Base-by-base conservation (phyloP, 2,888 invertebrate species). In the Anaspis maculata region DNA sequence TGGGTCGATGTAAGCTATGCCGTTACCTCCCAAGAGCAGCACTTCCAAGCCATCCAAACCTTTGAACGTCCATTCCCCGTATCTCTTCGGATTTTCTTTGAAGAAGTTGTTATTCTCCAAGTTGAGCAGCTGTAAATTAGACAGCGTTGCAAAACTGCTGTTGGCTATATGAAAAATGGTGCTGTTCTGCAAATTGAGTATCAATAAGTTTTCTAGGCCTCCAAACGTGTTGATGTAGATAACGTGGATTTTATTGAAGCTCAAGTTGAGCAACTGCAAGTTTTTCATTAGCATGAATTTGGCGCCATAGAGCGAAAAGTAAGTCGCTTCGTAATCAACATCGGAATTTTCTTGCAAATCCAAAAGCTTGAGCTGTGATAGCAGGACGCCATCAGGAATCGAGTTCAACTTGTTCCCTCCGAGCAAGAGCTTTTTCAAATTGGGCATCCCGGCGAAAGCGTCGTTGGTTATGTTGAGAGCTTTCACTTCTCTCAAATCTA, bases 401-500 rank as follows among this genome's bases (percentile, higher is more conserved):
- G 69, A 68, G 1, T 70, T 62, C 15, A 77, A 57, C 43, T 69
- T 69, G 42, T 77, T 77, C 1, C 68, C 68, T 30, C 68, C 66
- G 22, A 77, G 47, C 9, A 71, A 49, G 3, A 77, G 53, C 1
- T 66, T 67, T 49, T 66, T 67, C 1, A 77, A 57, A 27, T 70
- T 70, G 1, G 75, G 73, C 44, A 77, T 64, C 27, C 64, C 65
- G 11, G 52, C 52, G 41, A 77, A 75, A 0, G 73, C 67, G 26
- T 69, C 59, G 1, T 65, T 48, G 0, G 66, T 67, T 22, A 79
- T 64, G 11, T 57, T 58, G 21, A 70, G 63, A 9, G 70, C 66
- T 1, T 68, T 59, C 2, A 73, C 70, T 49, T 69, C 69, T 31
- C 71, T 65, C 25, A 80, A 59, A 54, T 78, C 74, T 24, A 80